Base-by-base conservation (phyloP, 2,888 invertebrate genomes). In the Bellardia bayeri region DNA sequence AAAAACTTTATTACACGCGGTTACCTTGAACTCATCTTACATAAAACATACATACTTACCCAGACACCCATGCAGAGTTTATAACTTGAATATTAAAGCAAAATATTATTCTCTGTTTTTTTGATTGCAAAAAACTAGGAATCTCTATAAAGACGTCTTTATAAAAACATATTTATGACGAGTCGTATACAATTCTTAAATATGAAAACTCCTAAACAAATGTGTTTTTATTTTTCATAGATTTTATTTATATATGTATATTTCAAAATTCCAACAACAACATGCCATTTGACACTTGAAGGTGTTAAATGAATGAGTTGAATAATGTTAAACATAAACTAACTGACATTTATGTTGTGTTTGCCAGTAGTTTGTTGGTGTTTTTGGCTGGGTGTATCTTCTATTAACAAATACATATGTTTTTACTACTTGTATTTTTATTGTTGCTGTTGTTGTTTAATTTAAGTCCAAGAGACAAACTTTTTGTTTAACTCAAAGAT, bases 11-110 rank as follows among this genome's bases (percentile, higher is more conserved):
- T 78, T 78, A 82, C 78, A 87, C 74, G 78, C 78, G 85, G 85
- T 82, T 75, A 64, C 85, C 87, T 87, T 87, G 87, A 85, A 82
- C 82, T 82, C 85, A 30, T 75, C 69, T 72, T 56, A 45, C 6
- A 23, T 9, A 37, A n/a, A 82, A 61, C 8, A 40, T 30, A 9
- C 13, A 51, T 23, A 37, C 13, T 14, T 37, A 69, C 37, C 2
- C 45, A 64, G 33, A 49, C 16, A 69, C 9, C 23, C 37, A 74
- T 42, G 42, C 54, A 42, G 33, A 33, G 16, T 72, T 40, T 49
- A 66, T 1, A 37, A 37, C 69, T 56, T 64, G 42, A 58, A 49
- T 30, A 37, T 54, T 13, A 30, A 63, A 37, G 23, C 23, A 5
- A 37, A 37, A 37, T 37, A 37, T 37, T 6, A 37, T 37, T 37